phyloP scores from a whole-genome alignment of 2,888 invertebrate species.

The Hartigia nigra region DNA sequence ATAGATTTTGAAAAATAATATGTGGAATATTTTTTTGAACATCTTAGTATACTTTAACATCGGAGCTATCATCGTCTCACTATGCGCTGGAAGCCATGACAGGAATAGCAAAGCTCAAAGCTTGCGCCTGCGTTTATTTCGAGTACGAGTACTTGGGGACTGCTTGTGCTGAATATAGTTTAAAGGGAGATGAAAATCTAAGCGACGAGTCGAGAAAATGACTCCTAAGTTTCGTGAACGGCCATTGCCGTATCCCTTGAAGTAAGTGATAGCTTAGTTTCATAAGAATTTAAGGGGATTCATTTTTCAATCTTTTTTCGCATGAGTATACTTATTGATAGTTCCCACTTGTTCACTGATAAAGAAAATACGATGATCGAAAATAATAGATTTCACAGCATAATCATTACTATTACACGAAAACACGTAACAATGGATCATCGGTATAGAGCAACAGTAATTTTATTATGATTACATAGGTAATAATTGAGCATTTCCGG shows the following conservation, averaged over 20 bases:
- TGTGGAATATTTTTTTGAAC: neutral
- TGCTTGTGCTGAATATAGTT: neutral
- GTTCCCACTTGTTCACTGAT: neutral
- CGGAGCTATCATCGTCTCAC: neutral
- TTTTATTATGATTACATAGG: neutral
- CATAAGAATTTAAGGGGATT: too few relatives aligned
- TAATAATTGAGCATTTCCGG: neutral
- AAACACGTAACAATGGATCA: neutral
- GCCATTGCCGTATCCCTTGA: neutral
- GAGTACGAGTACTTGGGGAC: neutral
- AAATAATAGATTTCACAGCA: neutral
- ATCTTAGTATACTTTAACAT: neutral
- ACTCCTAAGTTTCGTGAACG: neutral
- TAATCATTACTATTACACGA: neutral
- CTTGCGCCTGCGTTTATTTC: conserved; percentile 1
- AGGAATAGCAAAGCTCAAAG: conserved; percentile 6
- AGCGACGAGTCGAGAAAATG: neutral
- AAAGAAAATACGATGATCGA: neutral
- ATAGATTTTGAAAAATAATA: neutral
- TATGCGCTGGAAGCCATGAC: neutral
- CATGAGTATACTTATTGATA: neutral
- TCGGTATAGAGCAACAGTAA: neutral
- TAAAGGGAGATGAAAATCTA: neutral
- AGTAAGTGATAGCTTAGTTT: neutral
- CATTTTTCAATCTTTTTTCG: neutral